Conservation (phyloP, 2,113 vertebrate species). For the Dromiciops gliroides region DNA sequence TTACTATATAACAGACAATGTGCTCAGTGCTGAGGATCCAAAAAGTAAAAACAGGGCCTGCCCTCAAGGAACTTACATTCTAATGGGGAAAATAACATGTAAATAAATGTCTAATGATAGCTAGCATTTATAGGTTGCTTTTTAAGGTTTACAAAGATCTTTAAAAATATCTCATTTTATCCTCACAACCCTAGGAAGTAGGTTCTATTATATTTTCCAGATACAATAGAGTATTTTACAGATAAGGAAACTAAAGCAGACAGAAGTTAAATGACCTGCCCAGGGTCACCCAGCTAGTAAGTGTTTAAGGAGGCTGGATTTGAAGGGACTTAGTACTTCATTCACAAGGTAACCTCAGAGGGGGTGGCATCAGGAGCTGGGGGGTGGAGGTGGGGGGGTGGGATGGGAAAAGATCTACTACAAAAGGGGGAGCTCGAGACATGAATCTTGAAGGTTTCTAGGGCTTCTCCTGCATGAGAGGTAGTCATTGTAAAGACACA, state of each 20-base stretch:
- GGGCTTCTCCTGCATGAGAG: background rate
- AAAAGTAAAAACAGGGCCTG: background rate
- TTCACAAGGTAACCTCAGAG: background rate
- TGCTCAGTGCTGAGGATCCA: background rate
- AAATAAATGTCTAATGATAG: background rate
- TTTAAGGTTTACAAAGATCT: background rate
- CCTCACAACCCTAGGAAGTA: background rate
- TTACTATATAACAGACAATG: background rate
- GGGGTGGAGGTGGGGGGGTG: background rate
- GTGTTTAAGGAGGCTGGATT: background rate
- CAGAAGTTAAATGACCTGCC: background rate
- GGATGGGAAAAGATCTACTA: background rate
- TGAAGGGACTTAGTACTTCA: background rate
- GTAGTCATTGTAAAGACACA: no score
- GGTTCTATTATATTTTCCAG: background rate
- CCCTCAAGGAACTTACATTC: background rate
- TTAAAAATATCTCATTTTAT: background rate
- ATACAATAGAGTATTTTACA: background rate
- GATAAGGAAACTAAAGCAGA: background rate
- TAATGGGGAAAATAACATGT: background rate
- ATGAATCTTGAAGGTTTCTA: background rate
- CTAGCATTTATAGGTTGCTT: background rate
- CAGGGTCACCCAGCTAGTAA: background rate
- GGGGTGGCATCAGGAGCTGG: background rate
- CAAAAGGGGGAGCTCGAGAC: background rate